These are phyloP conservation scores for Rousettus leschenaultii DNA, from an alignment of 2,113 vertebrate genomes.

Conservation along the genomic window DNA sequence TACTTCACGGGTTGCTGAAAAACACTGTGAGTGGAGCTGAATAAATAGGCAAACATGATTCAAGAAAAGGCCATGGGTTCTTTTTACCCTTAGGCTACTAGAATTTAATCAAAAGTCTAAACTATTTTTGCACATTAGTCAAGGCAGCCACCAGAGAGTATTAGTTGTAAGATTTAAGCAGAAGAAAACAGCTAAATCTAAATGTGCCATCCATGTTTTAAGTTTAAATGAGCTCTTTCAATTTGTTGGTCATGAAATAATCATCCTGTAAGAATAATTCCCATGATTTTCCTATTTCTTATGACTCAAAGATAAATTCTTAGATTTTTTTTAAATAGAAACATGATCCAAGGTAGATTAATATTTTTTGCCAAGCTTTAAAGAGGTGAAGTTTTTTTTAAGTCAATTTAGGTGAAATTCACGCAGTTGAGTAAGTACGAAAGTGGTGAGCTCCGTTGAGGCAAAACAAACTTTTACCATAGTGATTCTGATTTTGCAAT, in stretches of 20 bases:
- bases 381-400: background rate
- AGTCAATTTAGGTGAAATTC: background rate
- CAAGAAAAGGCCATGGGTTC: slow-evolving; percentile 42
- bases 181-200: slow-evolving; percentile 66
- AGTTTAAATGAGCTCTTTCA: slow-evolving; percentile 61
- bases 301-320: slow-evolving; percentile 44
- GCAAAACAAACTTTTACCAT: background rate
- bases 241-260: slow-evolving; percentile 54
- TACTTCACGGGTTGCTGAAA: background rate
- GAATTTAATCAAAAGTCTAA: slow-evolving; percentile 68
- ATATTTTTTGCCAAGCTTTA: background rate
- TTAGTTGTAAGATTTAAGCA: slow-evolving; percentile 30
- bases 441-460: background rate
- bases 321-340: background rate
- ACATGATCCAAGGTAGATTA: background rate
- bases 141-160: slow-evolving; percentile 58
- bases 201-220: slow-evolving; percentile 28
- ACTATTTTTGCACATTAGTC: slow-evolving; percentile 65
- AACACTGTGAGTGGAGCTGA: background rate
- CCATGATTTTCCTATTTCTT: slow-evolving; percentile 31
- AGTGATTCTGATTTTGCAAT: background rate
- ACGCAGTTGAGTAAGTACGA: background rate
- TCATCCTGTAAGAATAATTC: slow-evolving; percentile 59
- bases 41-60: slow-evolving; percentile 56
- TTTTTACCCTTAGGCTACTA: slow-evolving; percentile 60